Percentiles rank a stretch among this genome's conserved stretches.
Conservation (phyloP, 2,888 invertebrate species). For the Clivina fossor region DNA sequence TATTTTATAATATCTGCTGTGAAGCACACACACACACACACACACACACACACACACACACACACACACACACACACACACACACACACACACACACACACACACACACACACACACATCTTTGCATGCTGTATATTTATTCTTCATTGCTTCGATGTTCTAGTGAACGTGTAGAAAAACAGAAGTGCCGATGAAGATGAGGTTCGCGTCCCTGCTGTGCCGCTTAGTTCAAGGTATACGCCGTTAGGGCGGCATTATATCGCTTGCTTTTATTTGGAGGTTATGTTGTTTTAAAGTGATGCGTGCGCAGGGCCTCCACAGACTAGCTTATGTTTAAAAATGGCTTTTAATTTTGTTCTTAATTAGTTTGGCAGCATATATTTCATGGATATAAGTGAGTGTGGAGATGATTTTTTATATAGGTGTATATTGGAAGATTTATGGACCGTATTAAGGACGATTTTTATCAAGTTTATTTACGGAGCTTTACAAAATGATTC, state of each 20-base stretch:
- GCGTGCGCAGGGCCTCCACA: too few relatives aligned
- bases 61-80: too few relatives aligned
- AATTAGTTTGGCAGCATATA: conserved; percentile 8
- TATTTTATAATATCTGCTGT: conserved; percentile 49
- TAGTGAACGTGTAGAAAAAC: background rate
- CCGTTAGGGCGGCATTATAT: background rate
- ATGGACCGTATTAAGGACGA: background rate
- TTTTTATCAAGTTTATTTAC: too few relatives aligned
- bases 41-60: too few relatives aligned
- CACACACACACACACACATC: too few relatives aligned
- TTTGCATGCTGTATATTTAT: background rate
- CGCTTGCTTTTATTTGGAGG: background rate
- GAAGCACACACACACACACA: too few relatives aligned
- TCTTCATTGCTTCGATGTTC: too few relatives aligned
- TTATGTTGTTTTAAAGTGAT: too few relatives aligned
- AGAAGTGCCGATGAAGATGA: background rate
- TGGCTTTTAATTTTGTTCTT: conserved; percentile 16
- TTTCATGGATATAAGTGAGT: background rate
- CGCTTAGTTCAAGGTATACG: background rate
- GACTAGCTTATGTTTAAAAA: too few relatives aligned
- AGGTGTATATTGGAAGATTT: background rate
- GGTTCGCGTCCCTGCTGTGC: background rate
- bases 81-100: too few relatives aligned
- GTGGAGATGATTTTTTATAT: background rate
- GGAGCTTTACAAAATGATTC: too few relatives aligned